phyloP scores from a whole-genome alignment of 2,797 vertebrate species.

The Pseudomugil gertrudae region DNA sequence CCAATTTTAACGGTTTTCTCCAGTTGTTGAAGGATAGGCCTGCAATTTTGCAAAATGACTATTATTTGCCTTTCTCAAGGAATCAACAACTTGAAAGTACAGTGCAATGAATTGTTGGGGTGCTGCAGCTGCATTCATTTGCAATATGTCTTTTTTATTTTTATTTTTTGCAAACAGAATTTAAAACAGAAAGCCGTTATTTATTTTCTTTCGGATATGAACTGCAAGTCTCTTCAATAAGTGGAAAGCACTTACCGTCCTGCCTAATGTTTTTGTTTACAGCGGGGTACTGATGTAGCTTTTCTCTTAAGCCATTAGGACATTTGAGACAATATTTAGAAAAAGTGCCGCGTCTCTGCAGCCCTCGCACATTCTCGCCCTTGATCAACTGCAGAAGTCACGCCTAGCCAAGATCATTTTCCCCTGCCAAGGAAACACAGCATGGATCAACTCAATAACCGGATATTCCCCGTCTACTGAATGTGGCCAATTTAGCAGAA shows the following conservation, averaged over 20 bases:
- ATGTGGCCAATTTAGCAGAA: constrained; percentile 85
- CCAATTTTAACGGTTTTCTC: constrained; percentile 77
- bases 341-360: constrained; percentile 61
- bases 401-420: constrained; percentile 80
- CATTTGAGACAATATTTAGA: constrained; percentile 36
- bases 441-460: constrained; percentile 87
- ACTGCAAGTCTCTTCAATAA: constrained; percentile 37
- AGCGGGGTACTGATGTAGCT: constrained; percentile 33
- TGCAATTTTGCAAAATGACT: constrained; percentile 83
- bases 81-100: constrained; percentile 83
- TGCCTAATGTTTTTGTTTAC: constrained; percentile 65
- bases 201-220: constrained; percentile 49
- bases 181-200: constrained; percentile 54
- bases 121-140: constrained; percentile 72
- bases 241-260: constrained; percentile 54
- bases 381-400: constrained; percentile 80
- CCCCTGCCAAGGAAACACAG: constrained; percentile 80
- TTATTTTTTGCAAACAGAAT: constrained; percentile 55
- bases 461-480: constrained; percentile 83
- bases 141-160: constrained; percentile 59
- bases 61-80: constrained; percentile 82
- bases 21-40: constrained; percentile 78
- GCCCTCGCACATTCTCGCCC: constrained; percentile 76
- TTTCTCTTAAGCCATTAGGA: constrained; percentile 46
- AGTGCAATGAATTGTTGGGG: constrained; percentile 74